Conservation (phyloP, 2,888 invertebrate genomes). For the Caenorhabditis sp. region DNA sequence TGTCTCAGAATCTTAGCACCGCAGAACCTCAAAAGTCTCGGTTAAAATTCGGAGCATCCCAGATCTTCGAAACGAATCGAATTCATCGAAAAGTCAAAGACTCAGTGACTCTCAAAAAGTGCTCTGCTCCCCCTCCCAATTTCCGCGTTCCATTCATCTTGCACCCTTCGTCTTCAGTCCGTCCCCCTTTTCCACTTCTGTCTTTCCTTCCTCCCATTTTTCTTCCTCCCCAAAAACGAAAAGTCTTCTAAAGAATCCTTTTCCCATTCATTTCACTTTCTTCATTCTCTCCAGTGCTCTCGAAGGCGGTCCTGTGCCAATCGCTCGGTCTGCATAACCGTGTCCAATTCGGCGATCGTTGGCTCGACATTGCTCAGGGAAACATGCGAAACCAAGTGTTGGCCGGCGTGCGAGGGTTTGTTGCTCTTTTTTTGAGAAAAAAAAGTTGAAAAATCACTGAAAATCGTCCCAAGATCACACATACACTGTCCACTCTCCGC, state of each 20-base stretch:
- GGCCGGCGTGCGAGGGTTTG: constrained; percentile 82
- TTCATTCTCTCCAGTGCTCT: constrained; percentile 73
- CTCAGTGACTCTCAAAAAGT: too few species aligned
- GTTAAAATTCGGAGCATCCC: too few species aligned
- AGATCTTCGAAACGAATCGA: too few species aligned
- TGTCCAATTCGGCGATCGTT: constrained; percentile 74
- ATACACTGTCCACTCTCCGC: background rate
- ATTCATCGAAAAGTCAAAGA: too few species aligned
- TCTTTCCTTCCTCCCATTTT: background rate
- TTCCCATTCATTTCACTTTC: background rate
- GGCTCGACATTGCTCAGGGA: constrained; percentile 78
- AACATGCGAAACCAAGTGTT: constrained; percentile 77
- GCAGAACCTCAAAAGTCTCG: too few species aligned
- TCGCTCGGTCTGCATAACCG: constrained; percentile 82
- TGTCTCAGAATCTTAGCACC: too few species aligned
- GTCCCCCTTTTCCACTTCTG: too few species aligned
- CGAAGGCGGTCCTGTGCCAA: constrained; percentile 77
- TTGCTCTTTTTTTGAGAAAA: background rate
- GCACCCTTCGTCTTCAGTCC: too few species aligned
- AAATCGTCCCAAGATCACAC: background rate
- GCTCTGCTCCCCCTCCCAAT: too few species aligned
- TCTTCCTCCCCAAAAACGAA: too few species aligned
- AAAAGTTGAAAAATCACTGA: constrained; percentile 1
- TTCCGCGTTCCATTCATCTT: too few species aligned
- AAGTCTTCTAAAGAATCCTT: background rate